phyloP scores from a whole-genome alignment of 2,888 invertebrate species.

The Andricus quercusramuli region DNA sequence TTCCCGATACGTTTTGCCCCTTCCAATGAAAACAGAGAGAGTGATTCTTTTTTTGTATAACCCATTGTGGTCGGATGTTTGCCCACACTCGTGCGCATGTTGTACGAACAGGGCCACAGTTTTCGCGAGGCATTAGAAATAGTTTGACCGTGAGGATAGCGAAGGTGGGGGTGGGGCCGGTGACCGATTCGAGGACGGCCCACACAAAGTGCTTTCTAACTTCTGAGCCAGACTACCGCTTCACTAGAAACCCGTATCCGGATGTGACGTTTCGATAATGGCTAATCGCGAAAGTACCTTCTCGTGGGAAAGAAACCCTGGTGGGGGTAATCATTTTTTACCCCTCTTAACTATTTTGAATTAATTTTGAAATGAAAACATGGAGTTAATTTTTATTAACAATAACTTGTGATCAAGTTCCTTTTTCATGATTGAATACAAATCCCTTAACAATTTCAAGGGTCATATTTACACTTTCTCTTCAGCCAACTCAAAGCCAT shows the following conservation, averaged over 20 bases:
- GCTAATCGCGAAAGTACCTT: conserved; percentile 34
- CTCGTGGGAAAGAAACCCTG: conserved; percentile 20
- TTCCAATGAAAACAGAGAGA: neutral
- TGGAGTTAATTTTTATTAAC: no score
- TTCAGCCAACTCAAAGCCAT: conserved; percentile 30
- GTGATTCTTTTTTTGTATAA: conserved; percentile 12
- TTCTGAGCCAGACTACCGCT: conserved; percentile 53
- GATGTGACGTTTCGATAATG: conserved; percentile 62
- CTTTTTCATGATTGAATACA: neutral
- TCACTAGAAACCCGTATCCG: conserved; percentile 49
- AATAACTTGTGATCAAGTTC: no score
- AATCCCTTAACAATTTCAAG: neutral
- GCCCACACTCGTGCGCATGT: conserved; percentile 15
- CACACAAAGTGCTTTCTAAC: conserved; percentile 62
- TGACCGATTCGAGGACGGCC: conserved; percentile 67
- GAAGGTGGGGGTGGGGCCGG: conserved; percentile 59
- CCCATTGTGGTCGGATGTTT: conserved; percentile 24
- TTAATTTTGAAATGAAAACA: no score
- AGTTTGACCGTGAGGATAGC: conserved; percentile 65
- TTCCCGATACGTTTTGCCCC: neutral
- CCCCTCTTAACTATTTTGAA: conserved; percentile 4
- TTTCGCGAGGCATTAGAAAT: conserved; percentile 67
- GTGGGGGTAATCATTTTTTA: conserved; percentile 10
- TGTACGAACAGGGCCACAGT: conserved; percentile 48
- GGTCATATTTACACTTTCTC: conserved; percentile 20